Percentiles rank a stretch among this genome's conserved stretches.
phyloP scores from a whole-genome alignment of 2,113 vertebrate species.

The Spermophilus dauricus region DNA sequence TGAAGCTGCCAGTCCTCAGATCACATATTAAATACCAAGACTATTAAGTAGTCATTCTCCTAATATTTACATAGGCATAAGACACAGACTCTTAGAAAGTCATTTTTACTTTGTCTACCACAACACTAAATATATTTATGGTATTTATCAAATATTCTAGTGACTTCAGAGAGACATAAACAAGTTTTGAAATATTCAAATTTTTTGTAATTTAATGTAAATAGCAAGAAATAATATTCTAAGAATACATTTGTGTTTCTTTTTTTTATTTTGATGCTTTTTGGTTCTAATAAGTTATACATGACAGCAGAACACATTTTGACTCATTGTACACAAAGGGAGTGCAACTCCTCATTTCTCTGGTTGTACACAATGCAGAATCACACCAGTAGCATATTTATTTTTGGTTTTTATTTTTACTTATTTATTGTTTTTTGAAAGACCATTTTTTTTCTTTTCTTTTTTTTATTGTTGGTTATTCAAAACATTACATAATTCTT shows the following conservation, averaged over 20 bases:
- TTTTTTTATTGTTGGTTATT: too few species aligned
- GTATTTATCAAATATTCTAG: not conserved
- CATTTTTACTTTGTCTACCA: not conserved
- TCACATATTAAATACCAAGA: not conserved
- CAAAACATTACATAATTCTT: too few species aligned
- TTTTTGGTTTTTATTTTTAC: too few species aligned
- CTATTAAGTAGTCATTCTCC: not conserved
- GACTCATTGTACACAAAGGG: too few species aligned
- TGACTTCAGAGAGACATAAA: not conserved
- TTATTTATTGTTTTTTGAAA: not conserved
- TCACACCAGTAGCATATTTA: too few species aligned
- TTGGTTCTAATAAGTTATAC: not conserved
- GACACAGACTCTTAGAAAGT: not conserved
- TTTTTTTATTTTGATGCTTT: not conserved
- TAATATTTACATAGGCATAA: not conserved
- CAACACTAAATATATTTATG: not conserved
- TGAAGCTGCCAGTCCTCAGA: not conserved
- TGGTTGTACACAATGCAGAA: too few species aligned
- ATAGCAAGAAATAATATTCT: not conserved
- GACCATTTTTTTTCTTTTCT: not conserved
- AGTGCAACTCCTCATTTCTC: too few species aligned
- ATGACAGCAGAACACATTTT: too few species aligned
- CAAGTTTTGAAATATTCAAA: not conserved
- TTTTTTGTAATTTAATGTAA: constrained; percentile 10
- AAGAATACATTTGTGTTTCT: not conserved